These are phyloP conservation scores for Sylvicola fuscatus DNA, from an alignment of 2,888 invertebrate genomes.

Conservation along the genomic window DNA sequence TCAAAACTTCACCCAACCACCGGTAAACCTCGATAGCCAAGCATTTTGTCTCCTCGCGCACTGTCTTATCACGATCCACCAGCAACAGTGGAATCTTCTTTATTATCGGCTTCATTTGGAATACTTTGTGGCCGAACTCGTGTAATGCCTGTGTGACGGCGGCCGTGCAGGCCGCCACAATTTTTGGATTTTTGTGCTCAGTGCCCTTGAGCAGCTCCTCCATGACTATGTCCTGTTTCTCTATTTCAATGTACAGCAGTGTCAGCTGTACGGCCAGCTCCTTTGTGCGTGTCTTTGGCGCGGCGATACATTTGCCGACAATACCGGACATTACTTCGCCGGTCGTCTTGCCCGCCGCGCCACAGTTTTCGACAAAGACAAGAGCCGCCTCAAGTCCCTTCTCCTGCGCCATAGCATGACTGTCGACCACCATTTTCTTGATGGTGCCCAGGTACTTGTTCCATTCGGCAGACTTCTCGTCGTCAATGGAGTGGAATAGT, in stretches of 20 bases:
- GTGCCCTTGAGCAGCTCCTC: conserved; percentile 88
- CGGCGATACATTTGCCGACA: conserved; percentile 81
- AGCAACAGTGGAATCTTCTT: conserved; percentile 70
- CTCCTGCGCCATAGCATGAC: conserved; percentile 89
- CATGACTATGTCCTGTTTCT: conserved; percentile 73
- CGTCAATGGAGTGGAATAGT: conserved; percentile 66
- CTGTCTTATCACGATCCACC: conserved; percentile 78
- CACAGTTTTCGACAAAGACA: conserved; percentile 81
- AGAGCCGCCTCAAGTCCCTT: conserved; percentile 84
- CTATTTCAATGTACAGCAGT: conserved; percentile 89
- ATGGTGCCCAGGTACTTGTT: conserved; percentile 74
- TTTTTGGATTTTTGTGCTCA: conserved; percentile 92
- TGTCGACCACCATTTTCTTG: conserved; percentile 86
- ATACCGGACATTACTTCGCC: conserved; percentile 78
- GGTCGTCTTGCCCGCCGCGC: conserved; percentile 66
- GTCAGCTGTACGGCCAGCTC: conserved; percentile 77
- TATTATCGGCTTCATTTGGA: conserved; percentile 69
- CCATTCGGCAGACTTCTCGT: conserved; percentile 90
- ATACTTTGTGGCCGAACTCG: conserved; percentile 83
- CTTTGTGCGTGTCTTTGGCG: conserved; percentile 76
- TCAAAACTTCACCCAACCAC: conserved; percentile 71
- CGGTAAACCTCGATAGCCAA: conserved; percentile 83
- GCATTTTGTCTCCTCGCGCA: conserved; percentile 80
- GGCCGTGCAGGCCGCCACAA: conserved; percentile 65
- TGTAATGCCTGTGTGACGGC: conserved; percentile 56